These are phyloP conservation scores for Lasioglossum vierecki DNA, from an alignment of 2,888 invertebrate genomes.

Conservation along the genomic window DNA sequence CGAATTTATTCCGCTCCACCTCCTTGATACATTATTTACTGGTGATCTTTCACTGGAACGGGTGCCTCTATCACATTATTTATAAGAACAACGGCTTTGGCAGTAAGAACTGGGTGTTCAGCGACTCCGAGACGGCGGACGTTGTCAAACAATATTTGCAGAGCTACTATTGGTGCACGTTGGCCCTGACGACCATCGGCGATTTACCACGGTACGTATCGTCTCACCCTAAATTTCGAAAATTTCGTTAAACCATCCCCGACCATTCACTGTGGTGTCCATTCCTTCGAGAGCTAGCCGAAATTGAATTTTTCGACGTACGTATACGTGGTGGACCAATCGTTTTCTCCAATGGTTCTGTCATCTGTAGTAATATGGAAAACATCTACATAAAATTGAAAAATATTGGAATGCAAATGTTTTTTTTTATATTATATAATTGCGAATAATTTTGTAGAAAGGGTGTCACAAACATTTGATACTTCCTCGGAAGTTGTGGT, in stretches of 20 bases:
- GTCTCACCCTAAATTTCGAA: not conserved
- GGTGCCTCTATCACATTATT: constrained; percentile 98
- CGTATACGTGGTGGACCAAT: no score
- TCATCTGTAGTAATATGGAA: no score
- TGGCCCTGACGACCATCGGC: constrained; percentile 98
- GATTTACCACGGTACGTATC: constrained; percentile 82
- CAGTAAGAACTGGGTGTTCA: constrained; percentile 96
- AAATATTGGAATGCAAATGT: no score
- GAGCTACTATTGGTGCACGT: constrained; percentile 99
- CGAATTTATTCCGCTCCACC: constrained; percentile 96
- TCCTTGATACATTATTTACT: constrained; percentile 97
- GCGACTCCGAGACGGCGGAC: constrained; percentile 93
- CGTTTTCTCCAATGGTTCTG: no score
- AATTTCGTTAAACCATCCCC: not conserved
- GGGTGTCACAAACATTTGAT: no score
- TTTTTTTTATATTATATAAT: no score
- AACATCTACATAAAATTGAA: no score
- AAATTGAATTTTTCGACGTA: not conserved
- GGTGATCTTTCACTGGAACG: constrained; percentile 99
- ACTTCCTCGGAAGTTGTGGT: no score
- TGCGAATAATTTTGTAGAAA: no score
- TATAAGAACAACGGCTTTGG: constrained; percentile 98
- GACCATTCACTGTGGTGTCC: not conserved
- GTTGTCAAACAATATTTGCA: constrained; percentile 97
- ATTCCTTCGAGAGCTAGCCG: not conserved